Evolutionary conservation across 2,888 invertebrate species (phyloP), one percentile per base, ranked within the genome.

Genomic region (Cryptocephalus moraei): DNA sequence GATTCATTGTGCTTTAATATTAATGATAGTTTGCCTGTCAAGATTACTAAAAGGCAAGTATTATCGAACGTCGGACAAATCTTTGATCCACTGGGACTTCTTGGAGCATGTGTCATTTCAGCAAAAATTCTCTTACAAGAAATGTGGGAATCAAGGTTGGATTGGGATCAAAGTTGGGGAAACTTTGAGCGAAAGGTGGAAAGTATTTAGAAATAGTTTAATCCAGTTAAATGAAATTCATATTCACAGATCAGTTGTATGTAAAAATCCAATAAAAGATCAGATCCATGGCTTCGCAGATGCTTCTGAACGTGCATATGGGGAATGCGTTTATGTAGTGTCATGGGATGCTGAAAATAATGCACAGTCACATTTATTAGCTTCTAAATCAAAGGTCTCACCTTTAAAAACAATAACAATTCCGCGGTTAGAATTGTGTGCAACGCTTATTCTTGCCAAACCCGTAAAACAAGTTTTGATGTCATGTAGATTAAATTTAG

Each of bases 51-150:
- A 43, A 43, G 48, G 8, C 40, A 40, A 33, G 48, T 49, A 33
- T 34, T 55, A 13, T 49, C 55, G 10, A 39, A 10, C 8, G 50
- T 48, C 40, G 38, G 46, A 8, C 48, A 55, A 45, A 41, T 56
- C 8, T 56, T 53, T 46, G 57, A 57, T 31, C 53, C 52, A 1
- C 32, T 57, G 10, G 56, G 55, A 32, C 43, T 54, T 10, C 14
- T 55, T 38, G 46, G 49, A 40, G 49, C 49, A n/a, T 49, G 47
- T 41, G 52, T 53, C 4, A 53, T 55, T 36, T 33, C 45, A 8
- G 48, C 47, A 8, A 57, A 56, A 44, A 54, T 56, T 32, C 10
- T 56, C 4, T 32, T 53, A 12, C 54, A 53, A 33, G 31, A 49
- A 32, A 22, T 50, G 36, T 56, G 56, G 51, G 22, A 43, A 14